A percentile compares a stretch with the other conserved stretches of the same genome.
These are phyloP conservation scores for Malurus cyaneus DNA, from an alignment of 2,113 vertebrate genomes.

Conservation along the genomic window DNA sequence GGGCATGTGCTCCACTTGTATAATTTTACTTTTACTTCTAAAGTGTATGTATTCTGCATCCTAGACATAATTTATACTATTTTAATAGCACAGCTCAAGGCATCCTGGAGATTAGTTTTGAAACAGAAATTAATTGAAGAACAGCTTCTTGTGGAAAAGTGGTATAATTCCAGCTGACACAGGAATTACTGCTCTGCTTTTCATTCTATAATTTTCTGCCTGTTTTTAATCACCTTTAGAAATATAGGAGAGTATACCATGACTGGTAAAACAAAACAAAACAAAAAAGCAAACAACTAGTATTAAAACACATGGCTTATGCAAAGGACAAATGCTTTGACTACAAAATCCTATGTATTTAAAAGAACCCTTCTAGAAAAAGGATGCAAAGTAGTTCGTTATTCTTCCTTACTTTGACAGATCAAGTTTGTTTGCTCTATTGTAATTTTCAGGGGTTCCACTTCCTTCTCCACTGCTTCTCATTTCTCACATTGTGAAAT, in stretches of 20 bases:
- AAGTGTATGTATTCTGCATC: not conserved
- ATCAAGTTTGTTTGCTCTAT: not conserved
- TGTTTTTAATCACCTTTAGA: not conserved
- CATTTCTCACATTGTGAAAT: not conserved
- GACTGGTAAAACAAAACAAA: not conserved
- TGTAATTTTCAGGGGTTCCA: not conserved
- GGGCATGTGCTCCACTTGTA: not conserved
- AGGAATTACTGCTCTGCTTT: not conserved
- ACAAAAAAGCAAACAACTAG: accelerated
- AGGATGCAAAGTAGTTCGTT: not conserved
- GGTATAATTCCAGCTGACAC: not conserved
- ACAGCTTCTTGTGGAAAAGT: not conserved
- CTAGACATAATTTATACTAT: not conserved
- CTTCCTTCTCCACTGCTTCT: not conserved
- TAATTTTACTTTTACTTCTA: not conserved
- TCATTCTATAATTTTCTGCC: not conserved
- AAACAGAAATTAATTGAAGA: not conserved
- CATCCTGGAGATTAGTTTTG: not conserved
- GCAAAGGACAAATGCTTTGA: not conserved
- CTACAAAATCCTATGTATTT: not conserved
- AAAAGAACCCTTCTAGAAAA: not conserved
- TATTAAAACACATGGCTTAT: not conserved
- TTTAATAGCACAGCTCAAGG: not conserved
- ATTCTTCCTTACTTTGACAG: not conserved
- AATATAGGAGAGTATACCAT: not conserved